Evolutionary conservation across 1,140 invertebrate species (phyloP).

Genomic region (Drosophila ambigua): DNA sequence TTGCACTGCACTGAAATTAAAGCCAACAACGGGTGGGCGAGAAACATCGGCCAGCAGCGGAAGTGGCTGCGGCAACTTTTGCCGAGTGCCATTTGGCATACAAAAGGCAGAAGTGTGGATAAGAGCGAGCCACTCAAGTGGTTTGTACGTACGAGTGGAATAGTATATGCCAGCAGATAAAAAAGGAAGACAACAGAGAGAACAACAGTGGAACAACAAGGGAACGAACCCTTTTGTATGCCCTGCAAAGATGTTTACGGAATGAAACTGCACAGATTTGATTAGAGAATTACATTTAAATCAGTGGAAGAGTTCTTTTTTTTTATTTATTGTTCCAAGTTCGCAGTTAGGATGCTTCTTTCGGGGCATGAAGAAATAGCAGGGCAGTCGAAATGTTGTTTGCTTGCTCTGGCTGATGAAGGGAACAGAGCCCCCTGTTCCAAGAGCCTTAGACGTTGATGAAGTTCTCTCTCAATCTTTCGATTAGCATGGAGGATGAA

Average conservation of each 20-base stretch:
- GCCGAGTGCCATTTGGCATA: constrained; percentile 58
- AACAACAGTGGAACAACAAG: neutral
- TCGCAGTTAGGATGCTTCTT: too few relatives aligned
- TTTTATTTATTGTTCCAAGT: too few relatives aligned
- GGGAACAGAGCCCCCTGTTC: too few relatives aligned
- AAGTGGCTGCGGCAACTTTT: constrained; percentile 60
- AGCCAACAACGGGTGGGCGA: neutral
- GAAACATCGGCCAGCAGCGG: constrained; percentile 6
- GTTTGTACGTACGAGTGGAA: neutral
- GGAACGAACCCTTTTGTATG: too few relatives aligned
- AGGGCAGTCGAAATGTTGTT: too few relatives aligned
- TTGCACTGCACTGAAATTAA: constrained; percentile 65
- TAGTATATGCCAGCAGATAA: neutral
- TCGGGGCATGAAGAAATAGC: too few relatives aligned
- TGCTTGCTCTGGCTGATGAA: too few relatives aligned
- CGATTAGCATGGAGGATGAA: constrained; percentile 4
- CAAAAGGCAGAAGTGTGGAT: constrained; percentile 22
- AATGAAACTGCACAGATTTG: too few relatives aligned
- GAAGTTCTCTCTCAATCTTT: constrained; percentile 13
- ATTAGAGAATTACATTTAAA: too few relatives aligned
- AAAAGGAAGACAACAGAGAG: neutral
- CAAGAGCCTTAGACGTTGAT: neutral
- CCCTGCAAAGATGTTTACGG: too few relatives aligned
- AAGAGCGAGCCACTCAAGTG: constrained; percentile 9
- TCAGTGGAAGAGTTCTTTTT: too few relatives aligned